A percentile compares a stretch with the other conserved stretches of the same genome.
Evolutionary conservation across 2,113 vertebrate genomes (phyloP).

Genomic region (Halichoerus grypus): DNA sequence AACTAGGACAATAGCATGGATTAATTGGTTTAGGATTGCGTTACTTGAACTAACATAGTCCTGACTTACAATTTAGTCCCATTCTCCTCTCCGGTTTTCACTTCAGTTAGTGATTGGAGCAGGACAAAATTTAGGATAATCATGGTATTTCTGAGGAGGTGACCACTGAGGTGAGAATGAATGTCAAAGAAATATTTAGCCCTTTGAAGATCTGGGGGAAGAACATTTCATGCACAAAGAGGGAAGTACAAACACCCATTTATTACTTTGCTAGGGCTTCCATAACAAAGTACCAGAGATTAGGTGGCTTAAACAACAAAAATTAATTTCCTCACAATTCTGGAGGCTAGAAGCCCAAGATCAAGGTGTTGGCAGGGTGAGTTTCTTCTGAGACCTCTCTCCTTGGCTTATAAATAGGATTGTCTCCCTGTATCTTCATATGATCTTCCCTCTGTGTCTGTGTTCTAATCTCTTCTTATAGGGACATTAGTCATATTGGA

Average conservation of each 20-base stretch:
- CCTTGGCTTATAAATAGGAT: background rate
- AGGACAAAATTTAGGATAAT: background rate
- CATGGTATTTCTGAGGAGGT: background rate
- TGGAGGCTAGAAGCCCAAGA: background rate
- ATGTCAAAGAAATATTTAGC: background rate
- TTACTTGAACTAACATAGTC: background rate
- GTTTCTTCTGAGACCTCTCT: background rate
- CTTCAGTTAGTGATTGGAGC: background rate
- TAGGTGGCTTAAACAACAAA: background rate
- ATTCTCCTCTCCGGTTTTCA: background rate
- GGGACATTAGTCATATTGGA: background rate
- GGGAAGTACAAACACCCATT: background rate
- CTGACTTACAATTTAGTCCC: background rate
- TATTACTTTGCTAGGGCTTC: background rate
- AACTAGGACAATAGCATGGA: background rate
- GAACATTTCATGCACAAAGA: background rate
- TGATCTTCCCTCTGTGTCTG: background rate
- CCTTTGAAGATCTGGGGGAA: background rate
- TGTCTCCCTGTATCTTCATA: background rate
- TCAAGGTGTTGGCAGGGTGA: background rate
- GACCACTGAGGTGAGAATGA: background rate
- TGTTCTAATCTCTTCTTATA: background rate
- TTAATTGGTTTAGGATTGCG: background rate
- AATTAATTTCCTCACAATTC: background rate
- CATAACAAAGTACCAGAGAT: background rate